Conservation (phyloP, 2,797 vertebrate species). For the Luscinia luscinia region DNA sequence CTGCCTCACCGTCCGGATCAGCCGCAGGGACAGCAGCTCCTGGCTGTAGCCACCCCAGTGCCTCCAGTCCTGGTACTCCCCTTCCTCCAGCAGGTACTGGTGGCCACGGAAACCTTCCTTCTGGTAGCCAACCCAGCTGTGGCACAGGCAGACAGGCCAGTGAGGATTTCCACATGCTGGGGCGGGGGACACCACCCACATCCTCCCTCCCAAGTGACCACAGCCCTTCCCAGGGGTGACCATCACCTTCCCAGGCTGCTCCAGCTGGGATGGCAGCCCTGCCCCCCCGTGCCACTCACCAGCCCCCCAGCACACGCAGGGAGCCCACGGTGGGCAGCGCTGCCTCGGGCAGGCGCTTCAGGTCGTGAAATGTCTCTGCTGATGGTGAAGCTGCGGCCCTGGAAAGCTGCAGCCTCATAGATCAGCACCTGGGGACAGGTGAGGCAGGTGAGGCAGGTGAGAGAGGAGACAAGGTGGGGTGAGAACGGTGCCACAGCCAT, state of each 20-base stretch:
- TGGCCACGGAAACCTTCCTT: slow-evolving; percentile 93
- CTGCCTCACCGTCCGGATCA: slow-evolving; percentile 86
- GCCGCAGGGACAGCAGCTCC: slow-evolving; percentile 85
- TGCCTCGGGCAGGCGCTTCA: slow-evolving; percentile 78
- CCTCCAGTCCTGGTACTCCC: slow-evolving; percentile 90
- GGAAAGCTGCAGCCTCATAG: slow-evolving; percentile 86
- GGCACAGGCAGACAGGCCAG: background rate
- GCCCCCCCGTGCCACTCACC: slow-evolving; percentile 78
- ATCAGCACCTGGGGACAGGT: slow-evolving; percentile 81
- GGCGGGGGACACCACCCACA: rapidly evolving
- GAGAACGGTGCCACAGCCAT: rapidly evolving
- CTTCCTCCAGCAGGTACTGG: slow-evolving; percentile 97
- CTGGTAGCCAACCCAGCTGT: slow-evolving; percentile 94
- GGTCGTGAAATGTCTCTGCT: slow-evolving; percentile 82
- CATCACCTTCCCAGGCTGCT: background rate
- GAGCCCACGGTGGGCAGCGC: slow-evolving; percentile 83
- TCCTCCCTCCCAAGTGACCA: background rate
- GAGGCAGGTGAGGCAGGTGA: background rate
- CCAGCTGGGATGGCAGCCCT: background rate
- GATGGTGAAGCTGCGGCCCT: slow-evolving; percentile 85
- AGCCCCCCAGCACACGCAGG: slow-evolving; percentile 87
- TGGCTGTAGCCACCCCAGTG: slow-evolving; percentile 89
- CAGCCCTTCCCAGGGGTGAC: background rate
- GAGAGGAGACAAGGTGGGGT: background rate
- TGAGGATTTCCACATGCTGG: background rate